Percentiles rank a stretch among this genome's conserved stretches.
Conservation (phyloP, 2,113 vertebrate species). For the Chaetura pelagica region DNA sequence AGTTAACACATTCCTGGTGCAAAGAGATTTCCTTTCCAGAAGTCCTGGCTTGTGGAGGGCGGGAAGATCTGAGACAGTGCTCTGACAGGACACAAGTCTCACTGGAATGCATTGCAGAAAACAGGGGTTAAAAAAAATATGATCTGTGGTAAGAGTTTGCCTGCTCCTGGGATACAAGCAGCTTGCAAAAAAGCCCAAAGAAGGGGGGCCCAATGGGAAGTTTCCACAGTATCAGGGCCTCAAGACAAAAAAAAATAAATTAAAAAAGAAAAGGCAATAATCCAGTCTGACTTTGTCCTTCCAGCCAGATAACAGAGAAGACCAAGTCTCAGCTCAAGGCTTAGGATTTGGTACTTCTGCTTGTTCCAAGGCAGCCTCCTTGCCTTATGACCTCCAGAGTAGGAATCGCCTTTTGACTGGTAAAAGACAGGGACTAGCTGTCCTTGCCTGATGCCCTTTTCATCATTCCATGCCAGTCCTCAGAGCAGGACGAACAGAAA, state of each 20-base stretch:
- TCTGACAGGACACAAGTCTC: background rate
- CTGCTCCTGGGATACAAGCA: background rate
- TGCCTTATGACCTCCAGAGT: background rate
- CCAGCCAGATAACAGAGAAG: background rate
- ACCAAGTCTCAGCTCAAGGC: background rate
- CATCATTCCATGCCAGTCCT: background rate
- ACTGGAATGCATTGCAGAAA: background rate
- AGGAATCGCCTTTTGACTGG: background rate
- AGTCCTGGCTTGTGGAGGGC: background rate
- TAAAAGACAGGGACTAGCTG: background rate
- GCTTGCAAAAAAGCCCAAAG: background rate
- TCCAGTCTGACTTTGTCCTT: background rate
- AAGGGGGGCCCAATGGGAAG: background rate
- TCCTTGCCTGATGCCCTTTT: background rate
- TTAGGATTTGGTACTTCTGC: background rate
- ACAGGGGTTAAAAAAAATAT: background rate
- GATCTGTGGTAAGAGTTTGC: background rate
- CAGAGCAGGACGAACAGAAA: background rate
- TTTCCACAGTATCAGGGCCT: background rate
- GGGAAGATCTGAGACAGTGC: background rate
- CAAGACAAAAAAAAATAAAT: background rate
- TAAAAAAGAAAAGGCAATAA: background rate
- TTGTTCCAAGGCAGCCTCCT: background rate
- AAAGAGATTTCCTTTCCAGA: background rate
- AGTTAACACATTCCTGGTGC: slow-evolving; percentile 10